These are phyloP conservation scores for Flabesymbios commensalis DNA, from an alignment of 2,888 invertebrate genomes.

Conservation along the genomic window DNA sequence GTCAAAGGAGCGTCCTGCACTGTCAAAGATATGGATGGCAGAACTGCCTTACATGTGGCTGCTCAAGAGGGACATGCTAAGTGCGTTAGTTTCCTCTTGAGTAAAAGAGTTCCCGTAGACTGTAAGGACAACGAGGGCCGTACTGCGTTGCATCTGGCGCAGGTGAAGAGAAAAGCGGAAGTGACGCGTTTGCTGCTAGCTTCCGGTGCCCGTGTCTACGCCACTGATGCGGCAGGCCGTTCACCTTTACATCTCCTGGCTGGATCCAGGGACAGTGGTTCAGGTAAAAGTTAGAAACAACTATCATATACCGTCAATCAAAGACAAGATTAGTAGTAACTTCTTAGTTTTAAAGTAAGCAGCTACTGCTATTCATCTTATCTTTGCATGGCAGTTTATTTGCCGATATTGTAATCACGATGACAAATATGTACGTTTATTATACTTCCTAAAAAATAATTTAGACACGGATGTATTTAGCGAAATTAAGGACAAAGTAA, in stretches of 20 bases:
- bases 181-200: slow-evolving; percentile 4
- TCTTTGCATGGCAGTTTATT: no score
- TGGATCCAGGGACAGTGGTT: neutral
- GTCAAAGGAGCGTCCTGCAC: slow-evolving; percentile 19
- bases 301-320: no score
- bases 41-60: slow-evolving; percentile 22
- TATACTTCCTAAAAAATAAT: no score
- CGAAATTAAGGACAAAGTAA: no score
- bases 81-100: slow-evolving; percentile 4
- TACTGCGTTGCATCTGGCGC: slow-evolving; percentile 12
- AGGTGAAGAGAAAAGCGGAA: neutral
- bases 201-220: slow-evolving; percentile 7
- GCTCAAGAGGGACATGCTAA: slow-evolving; percentile 6
- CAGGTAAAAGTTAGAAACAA: no score
- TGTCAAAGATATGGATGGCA: slow-evolving; percentile 7
- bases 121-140: slow-evolving; percentile 3
- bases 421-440: no score
- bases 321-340: no score
- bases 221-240: slow-evolving; percentile 6
- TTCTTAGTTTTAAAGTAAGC: no score
- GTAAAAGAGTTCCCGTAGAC: neutral
- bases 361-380: no score
- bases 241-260: slow-evolving; percentile 1
- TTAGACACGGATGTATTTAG: no score
- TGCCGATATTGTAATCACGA: no score